These are phyloP conservation scores for Asobara japonica DNA, from an alignment of 1,140 invertebrate genomes.

Conservation along the genomic window DNA sequence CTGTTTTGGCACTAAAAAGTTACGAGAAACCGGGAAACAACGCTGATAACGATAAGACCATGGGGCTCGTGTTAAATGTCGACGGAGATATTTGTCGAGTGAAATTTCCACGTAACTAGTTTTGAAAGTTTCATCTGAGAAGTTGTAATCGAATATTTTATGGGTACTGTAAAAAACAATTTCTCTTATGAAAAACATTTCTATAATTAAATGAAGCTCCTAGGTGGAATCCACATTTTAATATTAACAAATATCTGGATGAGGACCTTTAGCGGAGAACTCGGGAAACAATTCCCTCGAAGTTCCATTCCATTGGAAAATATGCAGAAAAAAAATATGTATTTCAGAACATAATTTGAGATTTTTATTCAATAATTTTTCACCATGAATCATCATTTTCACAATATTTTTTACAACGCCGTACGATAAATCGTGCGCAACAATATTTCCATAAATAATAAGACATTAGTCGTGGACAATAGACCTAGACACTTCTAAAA, in stretches of 20 bases:
- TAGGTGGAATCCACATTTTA: too few species aligned
- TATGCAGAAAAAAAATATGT: neutral
- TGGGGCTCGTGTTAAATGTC: neutral
- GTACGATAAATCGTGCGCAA: neutral
- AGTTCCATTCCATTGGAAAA: too few species aligned
- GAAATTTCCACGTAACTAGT: neutral
- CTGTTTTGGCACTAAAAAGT: neutral
- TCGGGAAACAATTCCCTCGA: too few species aligned
- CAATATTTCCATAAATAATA: neutral
- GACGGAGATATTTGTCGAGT: neutral
- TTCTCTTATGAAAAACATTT: too few species aligned
- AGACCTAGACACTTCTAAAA: slow-evolving; percentile 9
- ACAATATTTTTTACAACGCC: neutral
- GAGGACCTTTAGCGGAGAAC: too few species aligned
- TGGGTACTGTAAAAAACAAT: too few species aligned
- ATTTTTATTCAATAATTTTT: slow-evolving; percentile 9
- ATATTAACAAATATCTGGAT: too few species aligned
- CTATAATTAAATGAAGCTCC: too few species aligned
- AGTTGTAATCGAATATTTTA: too few species aligned
- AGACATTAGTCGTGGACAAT: slow-evolving; percentile 8
- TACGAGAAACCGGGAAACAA: neutral
- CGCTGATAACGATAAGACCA: neutral
- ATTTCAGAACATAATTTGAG: slow-evolving; percentile 9
- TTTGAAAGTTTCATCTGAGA: neutral
- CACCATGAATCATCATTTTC: neutral